A percentile compares a stretch with the other conserved stretches of the same genome.
These are phyloP conservation scores for Incurvaria masculella DNA, from an alignment of 2,888 invertebrate genomes.

Conservation along the genomic window DNA sequence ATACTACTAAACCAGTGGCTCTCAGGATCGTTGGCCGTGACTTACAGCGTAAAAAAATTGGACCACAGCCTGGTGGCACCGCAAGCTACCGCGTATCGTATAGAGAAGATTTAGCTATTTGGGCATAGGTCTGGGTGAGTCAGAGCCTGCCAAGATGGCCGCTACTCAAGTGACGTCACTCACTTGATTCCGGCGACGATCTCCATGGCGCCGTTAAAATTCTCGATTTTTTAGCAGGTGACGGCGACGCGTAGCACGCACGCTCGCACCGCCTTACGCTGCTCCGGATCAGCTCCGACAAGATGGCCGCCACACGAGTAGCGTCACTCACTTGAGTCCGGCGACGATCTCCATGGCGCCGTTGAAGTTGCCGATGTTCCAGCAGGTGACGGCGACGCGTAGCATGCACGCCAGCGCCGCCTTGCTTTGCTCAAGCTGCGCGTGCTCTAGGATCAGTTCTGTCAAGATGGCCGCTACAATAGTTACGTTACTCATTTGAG, in stretches of 20 bases:
- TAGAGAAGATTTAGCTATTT: no score
- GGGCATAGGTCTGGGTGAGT: no score
- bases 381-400: constrained; percentile 84
- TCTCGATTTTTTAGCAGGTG: constrained; percentile 92
- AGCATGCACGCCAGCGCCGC: constrained; percentile 85
- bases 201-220: constrained; percentile 96
- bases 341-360: constrained; percentile 94
- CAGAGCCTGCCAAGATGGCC: no score
- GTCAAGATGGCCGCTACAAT: no score
- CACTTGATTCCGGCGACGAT: constrained; percentile 93
- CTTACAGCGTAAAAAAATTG: no score
- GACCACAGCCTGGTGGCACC: no score
- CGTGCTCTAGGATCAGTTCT: constrained; percentile 83
- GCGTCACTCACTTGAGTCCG: constrained; percentile 83
- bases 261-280: constrained; percentile 82
- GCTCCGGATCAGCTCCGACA: constrained; percentile 89
- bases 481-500: constrained; percentile 83
- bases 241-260: constrained; percentile 86
- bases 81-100: no score
- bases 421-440: constrained; percentile 84
- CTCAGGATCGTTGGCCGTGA: no score
- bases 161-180: no score
- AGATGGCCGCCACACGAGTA: no score
- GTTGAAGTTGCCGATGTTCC: constrained; percentile 96
- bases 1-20: no score